Evolutionary conservation across 2,888 invertebrate genomes (phyloP).

Genomic region (Tachina lurida): DNA sequence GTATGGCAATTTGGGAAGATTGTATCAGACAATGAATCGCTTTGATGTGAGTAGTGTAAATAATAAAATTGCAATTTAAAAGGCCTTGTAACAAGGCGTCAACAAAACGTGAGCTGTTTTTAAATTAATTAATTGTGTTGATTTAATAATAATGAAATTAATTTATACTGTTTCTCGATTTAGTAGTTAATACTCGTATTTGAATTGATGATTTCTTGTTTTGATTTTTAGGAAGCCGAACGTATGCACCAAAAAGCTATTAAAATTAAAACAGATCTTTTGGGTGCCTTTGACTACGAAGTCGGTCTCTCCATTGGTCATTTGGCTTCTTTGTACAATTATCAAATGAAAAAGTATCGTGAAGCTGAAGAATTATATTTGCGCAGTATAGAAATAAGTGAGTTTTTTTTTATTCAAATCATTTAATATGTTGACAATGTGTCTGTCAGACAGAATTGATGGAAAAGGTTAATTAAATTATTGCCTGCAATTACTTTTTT

Average conservation of each 20-base stretch:
- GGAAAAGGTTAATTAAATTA: slow-evolving; percentile 8
- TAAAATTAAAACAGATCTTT: slow-evolving; percentile 92
- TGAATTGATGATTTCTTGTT: background rate
- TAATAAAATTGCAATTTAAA: slow-evolving; percentile 12
- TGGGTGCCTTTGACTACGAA: slow-evolving; percentile 94
- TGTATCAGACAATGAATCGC: slow-evolving; percentile 96
- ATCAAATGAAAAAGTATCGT: slow-evolving; percentile 93
- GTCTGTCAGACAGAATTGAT: background rate
- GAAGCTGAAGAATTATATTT: slow-evolving; percentile 94
- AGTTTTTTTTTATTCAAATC: slow-evolving; percentile 80
- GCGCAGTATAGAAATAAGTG: slow-evolving; percentile 94
- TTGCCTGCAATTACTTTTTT: background rate
- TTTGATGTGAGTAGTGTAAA: slow-evolving; percentile 85
- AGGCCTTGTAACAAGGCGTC: background rate
- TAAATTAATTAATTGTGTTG: slow-evolving; percentile 18
- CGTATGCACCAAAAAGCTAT: slow-evolving; percentile 97
- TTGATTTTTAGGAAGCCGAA: slow-evolving; percentile 89
- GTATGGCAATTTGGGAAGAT: slow-evolving; percentile 96
- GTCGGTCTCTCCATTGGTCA: slow-evolving; percentile 96
- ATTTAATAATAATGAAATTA: background rate
- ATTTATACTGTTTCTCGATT: background rate
- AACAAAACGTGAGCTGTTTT: slow-evolving; percentile 22
- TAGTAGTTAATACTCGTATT: background rate
- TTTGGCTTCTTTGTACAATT: slow-evolving; percentile 96
- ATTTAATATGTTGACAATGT: background rate